phyloP scores from a whole-genome alignment of 2,888 invertebrate species.

The Mantis religiosa region DNA sequence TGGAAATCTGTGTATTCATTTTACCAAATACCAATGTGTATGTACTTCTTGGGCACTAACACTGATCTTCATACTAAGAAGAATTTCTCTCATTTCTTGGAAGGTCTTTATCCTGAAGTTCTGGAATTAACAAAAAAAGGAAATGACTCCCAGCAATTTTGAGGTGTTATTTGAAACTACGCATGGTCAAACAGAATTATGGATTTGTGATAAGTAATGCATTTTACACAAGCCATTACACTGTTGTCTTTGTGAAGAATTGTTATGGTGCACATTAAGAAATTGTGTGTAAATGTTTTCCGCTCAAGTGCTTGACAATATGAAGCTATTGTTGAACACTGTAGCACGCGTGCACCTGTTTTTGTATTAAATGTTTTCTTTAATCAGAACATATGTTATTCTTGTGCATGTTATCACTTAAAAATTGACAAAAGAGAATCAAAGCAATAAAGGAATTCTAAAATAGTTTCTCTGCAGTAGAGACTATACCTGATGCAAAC shows the following conservation, averaged over 20 bases:
- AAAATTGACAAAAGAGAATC: background rate
- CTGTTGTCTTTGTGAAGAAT: background rate
- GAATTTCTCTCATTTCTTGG: background rate
- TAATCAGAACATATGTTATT: background rate
- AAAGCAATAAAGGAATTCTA: background rate
- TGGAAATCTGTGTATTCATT: too few species aligned
- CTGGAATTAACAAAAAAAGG: background rate
- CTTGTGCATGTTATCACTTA: background rate
- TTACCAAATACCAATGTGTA: too few species aligned
- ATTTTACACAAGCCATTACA: background rate
- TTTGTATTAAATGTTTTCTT: background rate
- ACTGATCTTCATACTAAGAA: background rate
- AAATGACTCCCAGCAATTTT: background rate
- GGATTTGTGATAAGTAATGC: background rate
- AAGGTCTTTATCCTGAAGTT: background rate
- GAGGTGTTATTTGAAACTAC: background rate
- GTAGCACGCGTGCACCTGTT: background rate
- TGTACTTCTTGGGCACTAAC: background rate
- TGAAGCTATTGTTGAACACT: background rate
- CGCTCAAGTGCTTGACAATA: background rate
- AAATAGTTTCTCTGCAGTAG: background rate
- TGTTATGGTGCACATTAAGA: background rate
- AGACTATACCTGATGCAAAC: background rate
- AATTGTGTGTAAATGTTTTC: background rate
- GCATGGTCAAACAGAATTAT: background rate